Evolutionary conservation across 2,797 vertebrate species (phyloP).

Genomic region (Echeneis naucrates): DNA sequence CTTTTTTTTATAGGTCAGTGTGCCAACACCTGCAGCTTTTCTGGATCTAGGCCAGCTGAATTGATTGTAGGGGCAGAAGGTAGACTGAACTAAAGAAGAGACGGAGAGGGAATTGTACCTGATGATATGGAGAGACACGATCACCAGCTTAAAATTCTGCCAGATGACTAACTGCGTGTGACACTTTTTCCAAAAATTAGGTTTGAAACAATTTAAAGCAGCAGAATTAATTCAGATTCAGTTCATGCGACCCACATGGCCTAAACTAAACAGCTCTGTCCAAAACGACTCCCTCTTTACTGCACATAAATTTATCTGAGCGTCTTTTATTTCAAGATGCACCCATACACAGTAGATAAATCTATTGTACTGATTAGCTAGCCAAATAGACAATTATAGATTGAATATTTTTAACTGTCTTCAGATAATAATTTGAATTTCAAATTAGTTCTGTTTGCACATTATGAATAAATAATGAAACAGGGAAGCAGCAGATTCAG

Average conservation of each 20-base stretch:
- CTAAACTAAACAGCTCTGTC: background rate
- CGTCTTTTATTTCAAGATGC: too few relatives aligned
- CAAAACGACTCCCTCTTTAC: background rate
- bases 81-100: conserved; percentile 46
- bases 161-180: background rate
- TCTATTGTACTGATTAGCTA: background rate
- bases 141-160: background rate
- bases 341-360: too few relatives aligned
- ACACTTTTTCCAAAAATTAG: background rate
- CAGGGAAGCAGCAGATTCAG: background rate
- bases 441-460: background rate
- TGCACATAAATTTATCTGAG: too few relatives aligned
- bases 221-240: background rate
- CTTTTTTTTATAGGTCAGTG: conserved; percentile 69
- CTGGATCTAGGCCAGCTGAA: conserved; percentile 69
- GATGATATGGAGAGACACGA: conserved; percentile 11
- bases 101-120: conserved; percentile 31
- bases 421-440: background rate
- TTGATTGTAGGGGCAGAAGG: conserved; percentile 58
- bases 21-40: conserved; percentile 60
- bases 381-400: background rate
- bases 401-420: background rate
- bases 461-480: conserved; percentile 4
- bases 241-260: rapidly evolving
- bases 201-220: background rate